Percentiles rank a stretch among this genome's conserved stretches.
These are phyloP conservation scores for Neodiprion pinetum DNA, from an alignment of 1,140 invertebrate genomes.

Conservation along the genomic window DNA sequence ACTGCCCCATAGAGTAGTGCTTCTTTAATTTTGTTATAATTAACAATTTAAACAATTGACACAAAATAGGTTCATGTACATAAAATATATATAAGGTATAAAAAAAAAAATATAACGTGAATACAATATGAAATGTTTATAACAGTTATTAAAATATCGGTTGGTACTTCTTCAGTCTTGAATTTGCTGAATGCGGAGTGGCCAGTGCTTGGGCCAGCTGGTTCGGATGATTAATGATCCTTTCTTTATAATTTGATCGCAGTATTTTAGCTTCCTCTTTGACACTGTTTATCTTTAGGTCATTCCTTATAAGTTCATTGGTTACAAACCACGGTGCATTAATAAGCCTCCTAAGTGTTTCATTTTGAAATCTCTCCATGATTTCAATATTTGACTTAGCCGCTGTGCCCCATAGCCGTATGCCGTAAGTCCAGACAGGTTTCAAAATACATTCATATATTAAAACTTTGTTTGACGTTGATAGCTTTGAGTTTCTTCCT, in stretches of 20 bases:
- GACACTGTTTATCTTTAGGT: background rate
- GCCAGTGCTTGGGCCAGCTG: background rate
- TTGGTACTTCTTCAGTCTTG: background rate
- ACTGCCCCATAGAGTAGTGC: no score
- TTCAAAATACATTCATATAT: constrained; percentile 40
- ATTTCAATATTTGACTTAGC: constrained; percentile 28
- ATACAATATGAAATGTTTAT: no score
- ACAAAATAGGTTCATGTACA: no score
- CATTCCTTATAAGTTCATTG: background rate
- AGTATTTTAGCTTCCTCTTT: background rate
- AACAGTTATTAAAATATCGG: background rate
- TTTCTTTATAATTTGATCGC: no score
- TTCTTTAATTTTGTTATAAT: no score
- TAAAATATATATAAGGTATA: no score
- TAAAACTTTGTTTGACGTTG: constrained; percentile 34
- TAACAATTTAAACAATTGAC: no score
- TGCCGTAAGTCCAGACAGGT: constrained; percentile 40
- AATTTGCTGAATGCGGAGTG: background rate
- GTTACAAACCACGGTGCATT: constrained; percentile 28
- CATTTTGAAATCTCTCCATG: constrained; percentile 33
- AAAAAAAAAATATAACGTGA: no score
- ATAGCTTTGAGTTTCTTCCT: constrained; percentile 28
- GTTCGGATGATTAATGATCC: background rate
- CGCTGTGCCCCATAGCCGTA: constrained; percentile 37
- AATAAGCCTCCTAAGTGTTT: constrained; percentile 29